phyloP scores from a whole-genome alignment of 2,113 vertebrate genomes.

The Erpornis zantholeuca region DNA sequence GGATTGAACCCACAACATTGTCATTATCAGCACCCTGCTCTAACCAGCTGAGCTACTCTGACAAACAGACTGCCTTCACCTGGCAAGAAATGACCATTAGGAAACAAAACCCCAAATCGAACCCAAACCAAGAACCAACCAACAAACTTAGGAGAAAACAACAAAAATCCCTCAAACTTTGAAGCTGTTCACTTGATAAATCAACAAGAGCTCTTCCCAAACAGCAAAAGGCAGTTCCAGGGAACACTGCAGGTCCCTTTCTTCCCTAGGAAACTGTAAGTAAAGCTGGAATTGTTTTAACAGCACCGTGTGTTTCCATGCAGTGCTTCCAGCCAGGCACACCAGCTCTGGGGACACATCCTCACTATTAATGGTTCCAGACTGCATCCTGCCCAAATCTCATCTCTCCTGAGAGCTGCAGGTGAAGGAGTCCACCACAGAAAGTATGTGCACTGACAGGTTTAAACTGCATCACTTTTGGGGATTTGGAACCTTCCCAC shows the following conservation, averaged over 20 bases:
- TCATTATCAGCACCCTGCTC: not conserved
- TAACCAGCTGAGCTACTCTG: not conserved
- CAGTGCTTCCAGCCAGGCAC: not conserved
- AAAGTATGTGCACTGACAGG: not conserved
- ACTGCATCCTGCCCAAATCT: not conserved
- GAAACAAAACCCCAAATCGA: not conserved
- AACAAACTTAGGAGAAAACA: not conserved
- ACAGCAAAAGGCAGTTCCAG: not conserved
- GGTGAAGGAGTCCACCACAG: not conserved
- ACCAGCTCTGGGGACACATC: not conserved
- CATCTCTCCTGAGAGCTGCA: not conserved
- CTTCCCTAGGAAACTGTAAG: not conserved
- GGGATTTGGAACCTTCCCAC: not conserved
- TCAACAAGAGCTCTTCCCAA: not conserved
- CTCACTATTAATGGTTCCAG: not conserved
- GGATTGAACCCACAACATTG: not conserved
- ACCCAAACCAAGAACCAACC: not conserved
- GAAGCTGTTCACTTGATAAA: not conserved
- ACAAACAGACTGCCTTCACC: not conserved
- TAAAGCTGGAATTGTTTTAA: not conserved
- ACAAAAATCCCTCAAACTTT: not conserved
- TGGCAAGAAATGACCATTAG: not conserved
- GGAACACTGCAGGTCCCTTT: not conserved
- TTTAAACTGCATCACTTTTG: not conserved
- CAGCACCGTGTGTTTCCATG: accelerated